Base-by-base conservation (phyloP, 2,797 vertebrate genomes). In the Borostomias antarcticus region DNA sequence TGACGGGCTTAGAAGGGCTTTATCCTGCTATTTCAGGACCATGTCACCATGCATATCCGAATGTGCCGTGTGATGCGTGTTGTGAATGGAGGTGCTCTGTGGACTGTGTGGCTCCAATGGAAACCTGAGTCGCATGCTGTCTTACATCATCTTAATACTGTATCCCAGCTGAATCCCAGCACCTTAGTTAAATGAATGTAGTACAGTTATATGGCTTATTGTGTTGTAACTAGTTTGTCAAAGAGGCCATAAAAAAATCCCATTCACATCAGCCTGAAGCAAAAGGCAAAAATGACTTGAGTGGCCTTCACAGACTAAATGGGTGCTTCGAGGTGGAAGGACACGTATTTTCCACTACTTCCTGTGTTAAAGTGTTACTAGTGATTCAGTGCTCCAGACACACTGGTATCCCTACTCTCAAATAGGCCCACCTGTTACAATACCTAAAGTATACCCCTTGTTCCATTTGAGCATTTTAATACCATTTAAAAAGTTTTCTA, bases 11-110 rank as follows among this genome's bases (percentile, higher is more conserved):
- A 43, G 28, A 35, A 21, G 26, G 40, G 32, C 48, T 66, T 57
- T 35, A 59, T 72, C 62, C 25, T 15, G 52, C 72, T 81, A 77
- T 85, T 82, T 80, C 64, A 74, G 74, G 68, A 57, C 43, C 28
- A 23, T 47, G 40, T 60, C n/a, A 45, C 25, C 40, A 60, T n/a
- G 58, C 58, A 45, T 37, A 13, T 19, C 25, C 15, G 45, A 3
- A n/a, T n/a, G 9, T 30, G 35, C 30, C 35, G 58, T 66, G 58
- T 60, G 63, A 54, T 19, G 57, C 35, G 70, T 77, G 76, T 81
- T 62, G 70, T 58, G 76, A 76, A 58, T 30, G 66, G 68, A 73
- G 50, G 43, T 6, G 54, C 30, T 66, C 52, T 56, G 29, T 51
- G 47, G 45, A 58, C 23, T 28, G 1, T 40, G 5, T 7, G 10